Base-by-base conservation (phyloP, 2,113 vertebrate genomes). In the Salvelinus namaycush region DNA sequence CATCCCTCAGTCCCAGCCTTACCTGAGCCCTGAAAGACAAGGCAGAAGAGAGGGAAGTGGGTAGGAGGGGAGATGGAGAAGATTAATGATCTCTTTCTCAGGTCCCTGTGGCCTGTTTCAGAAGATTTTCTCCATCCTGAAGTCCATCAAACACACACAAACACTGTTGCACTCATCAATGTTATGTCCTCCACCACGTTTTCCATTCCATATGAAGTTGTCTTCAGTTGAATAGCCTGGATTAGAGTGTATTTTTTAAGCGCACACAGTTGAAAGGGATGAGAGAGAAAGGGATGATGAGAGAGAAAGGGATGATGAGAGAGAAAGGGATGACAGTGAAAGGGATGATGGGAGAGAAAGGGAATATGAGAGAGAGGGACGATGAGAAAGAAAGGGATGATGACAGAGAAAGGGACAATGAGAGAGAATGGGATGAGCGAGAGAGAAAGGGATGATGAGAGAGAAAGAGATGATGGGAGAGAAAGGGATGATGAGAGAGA, bases 71-170 rank as follows among this genome's bases (percentile, higher is more conserved):
- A 65, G 64, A 54, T 65, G 65, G 68, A 79, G 75, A 18, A 54
- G 16, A 54, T 16, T 1, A 16, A 54, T 68, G 68, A 54, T 2
- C 18, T 81, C 12, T 78, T 73, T 77, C 70, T 74, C 48, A 54
- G 5, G 3, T 84, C 79, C 75, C 79, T 48, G 71, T 81, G 80
- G 82, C 65, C 80, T 81, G 57, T 71, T 84, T 79, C 44, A 62
- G 68, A 79, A 79, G 74, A 78, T 20, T 79, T 51, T 72, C 73
- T 72, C 8, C 51, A 4, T 24, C 49, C n/a, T 24, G 5, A 62
- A 20, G n/a, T 22, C 5, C n/a, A 22, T 54, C 20, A 62, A n/a
- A 67, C 65, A 67, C 65, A 24, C 71, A 62, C 51, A 18, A 16
- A 54, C 51, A 18, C 51, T 18, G 3, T 18, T 54, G 14, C 51